Percentiles rank a stretch among this genome's conserved stretches.
These are phyloP conservation scores for Anaspis maculata DNA, from an alignment of 2,888 invertebrate genomes.

Conservation along the genomic window DNA sequence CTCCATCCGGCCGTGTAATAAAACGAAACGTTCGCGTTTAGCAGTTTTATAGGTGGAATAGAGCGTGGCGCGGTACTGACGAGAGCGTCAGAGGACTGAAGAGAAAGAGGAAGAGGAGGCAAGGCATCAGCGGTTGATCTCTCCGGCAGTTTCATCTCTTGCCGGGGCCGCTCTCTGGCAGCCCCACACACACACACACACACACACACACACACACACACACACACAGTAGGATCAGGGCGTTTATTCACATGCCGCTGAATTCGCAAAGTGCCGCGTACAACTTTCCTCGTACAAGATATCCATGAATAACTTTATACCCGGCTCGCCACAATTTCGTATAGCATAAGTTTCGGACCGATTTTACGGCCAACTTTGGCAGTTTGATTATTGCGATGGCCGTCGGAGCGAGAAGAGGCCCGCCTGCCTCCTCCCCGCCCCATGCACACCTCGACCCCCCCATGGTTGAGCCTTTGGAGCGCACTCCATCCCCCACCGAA, in stretches of 20 bases:
- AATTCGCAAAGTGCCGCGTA: constrained; percentile 31
- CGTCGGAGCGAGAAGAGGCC: constrained; percentile 1
- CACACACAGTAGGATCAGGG: no score
- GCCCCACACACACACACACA: no score
- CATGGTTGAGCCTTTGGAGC: no score
- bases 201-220: no score
- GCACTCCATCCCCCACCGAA: neutral
- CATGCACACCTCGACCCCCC: no score
- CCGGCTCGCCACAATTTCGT: constrained; percentile 24
- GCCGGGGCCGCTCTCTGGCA: constrained; percentile 25
- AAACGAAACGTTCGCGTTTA: constrained; percentile 34
- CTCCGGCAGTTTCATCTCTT: constrained; percentile 29
- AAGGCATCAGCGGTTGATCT: constrained; percentile 27
- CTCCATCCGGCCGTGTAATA: constrained; percentile 31
- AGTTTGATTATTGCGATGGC: constrained; percentile 7
- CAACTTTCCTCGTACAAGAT: constrained; percentile 29
- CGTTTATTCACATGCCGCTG: constrained; percentile 34
- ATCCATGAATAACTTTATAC: constrained; percentile 27
- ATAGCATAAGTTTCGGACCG: constrained; percentile 21
- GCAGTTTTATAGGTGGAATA: constrained; percentile 31
- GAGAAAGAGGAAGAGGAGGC: no score
- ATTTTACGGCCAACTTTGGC: constrained; percentile 10
- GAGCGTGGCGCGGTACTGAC: no score
- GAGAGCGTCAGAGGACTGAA: no score
- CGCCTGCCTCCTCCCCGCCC: no score